Percentiles rank a stretch among this genome's conserved stretches.
Conservation (phyloP, 2,888 invertebrate genomes). For the Amiota minor region DNA sequence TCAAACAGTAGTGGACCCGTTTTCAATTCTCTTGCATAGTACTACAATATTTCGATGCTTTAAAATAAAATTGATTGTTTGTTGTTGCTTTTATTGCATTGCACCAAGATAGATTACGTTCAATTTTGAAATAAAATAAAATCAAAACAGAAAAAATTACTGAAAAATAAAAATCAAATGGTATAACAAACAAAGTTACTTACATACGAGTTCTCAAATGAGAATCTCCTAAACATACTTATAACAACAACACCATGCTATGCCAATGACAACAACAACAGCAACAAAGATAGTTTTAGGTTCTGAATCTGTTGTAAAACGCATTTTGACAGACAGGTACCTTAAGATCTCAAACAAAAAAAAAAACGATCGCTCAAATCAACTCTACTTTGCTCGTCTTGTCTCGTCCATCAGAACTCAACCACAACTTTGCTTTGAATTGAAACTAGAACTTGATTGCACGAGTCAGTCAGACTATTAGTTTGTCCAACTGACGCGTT, state of each 20-base stretch:
- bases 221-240: slow-evolving; percentile 21
- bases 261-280: slow-evolving; percentile 24
- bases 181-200: slow-evolving; percentile 41
- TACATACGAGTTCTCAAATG: slow-evolving; percentile 60
- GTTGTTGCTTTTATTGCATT: slow-evolving; percentile 47
- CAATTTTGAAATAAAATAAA: slow-evolving; percentile 42
- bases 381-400: slow-evolving; percentile 33
- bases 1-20: slow-evolving; percentile 55
- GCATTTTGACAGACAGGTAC: slow-evolving; percentile 68
- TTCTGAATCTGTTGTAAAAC: slow-evolving; percentile 59
- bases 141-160: slow-evolving; percentile 38
- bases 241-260: slow-evolving; percentile 45
- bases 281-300: slow-evolving; percentile 27
- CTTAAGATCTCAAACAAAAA: slow-evolving; percentile 54
- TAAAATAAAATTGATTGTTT: slow-evolving; percentile 56
- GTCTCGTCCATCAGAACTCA: slow-evolving; percentile 32
- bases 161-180: slow-evolving; percentile 56
- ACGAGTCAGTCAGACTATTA: slow-evolving; percentile 51
- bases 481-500: background rate
- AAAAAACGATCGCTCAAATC: slow-evolving; percentile 35
- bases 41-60: background rate
- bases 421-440: slow-evolving; percentile 51
- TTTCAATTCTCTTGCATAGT: background rate
- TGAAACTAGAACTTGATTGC: slow-evolving; percentile 53
- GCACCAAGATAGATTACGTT: slow-evolving; percentile 60